phyloP scores from a whole-genome alignment of 2,797 vertebrate genomes.

The Enteromius radiatus region DNA sequence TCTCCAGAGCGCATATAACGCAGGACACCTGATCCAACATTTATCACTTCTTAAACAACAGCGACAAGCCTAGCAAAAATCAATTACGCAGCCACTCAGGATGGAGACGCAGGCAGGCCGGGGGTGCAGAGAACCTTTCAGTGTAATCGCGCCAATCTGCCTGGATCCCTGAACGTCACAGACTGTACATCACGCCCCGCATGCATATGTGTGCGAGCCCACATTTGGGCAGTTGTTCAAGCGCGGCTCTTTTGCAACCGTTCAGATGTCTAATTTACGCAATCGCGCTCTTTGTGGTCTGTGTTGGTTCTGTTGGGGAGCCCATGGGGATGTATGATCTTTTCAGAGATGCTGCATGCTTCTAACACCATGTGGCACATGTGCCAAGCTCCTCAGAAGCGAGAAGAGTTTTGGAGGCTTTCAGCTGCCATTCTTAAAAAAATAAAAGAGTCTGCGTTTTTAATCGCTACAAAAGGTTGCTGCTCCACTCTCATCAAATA shows the following conservation, averaged over 20 bases:
- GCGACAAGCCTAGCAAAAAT: constrained; percentile 54
- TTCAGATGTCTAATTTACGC: constrained; percentile 22
- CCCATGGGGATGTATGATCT: constrained; percentile 43
- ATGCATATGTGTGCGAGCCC: constrained; percentile 20
- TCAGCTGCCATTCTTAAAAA: constrained; percentile 3
- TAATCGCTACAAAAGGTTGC: constrained; percentile 33
- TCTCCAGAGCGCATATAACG: constrained; percentile 54
- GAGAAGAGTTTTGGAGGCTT: background rate
- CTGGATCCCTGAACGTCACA: constrained; percentile 11
- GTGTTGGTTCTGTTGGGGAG: constrained; percentile 30
- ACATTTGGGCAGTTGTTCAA: constrained; percentile 38
- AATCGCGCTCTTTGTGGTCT: background rate
- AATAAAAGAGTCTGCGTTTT: constrained; percentile 17
- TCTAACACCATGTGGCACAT: constrained; percentile 14
- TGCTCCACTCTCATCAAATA: constrained; percentile 40
- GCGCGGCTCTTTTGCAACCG: constrained; percentile 16
- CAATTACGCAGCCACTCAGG: constrained; percentile 56
- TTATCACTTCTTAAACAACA: constrained; percentile 60
- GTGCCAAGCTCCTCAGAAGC: constrained; percentile 22
- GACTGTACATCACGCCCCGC: constrained; percentile 14
- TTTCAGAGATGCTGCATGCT: constrained; percentile 43
- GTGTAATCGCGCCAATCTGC: constrained; percentile 38
- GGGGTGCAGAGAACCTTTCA: constrained; percentile 38
- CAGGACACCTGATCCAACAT: constrained; percentile 56
- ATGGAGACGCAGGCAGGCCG: constrained; percentile 35